Conservation (phyloP, 2,113 vertebrate species). For the Varanus komodoensis region DNA sequence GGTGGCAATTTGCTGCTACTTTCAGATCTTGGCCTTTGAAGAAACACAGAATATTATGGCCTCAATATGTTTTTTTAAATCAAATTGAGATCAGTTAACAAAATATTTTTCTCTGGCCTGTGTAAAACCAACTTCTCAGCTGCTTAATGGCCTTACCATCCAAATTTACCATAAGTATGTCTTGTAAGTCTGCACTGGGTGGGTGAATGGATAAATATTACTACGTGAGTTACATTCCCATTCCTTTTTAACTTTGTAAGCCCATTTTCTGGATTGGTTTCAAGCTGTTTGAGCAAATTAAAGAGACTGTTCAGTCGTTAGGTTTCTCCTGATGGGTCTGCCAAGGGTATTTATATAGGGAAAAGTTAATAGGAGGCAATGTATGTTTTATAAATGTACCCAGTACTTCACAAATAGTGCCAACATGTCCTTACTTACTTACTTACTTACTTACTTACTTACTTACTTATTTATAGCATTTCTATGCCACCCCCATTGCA, state of each 20-base stretch:
- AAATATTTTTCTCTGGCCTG: too few species aligned
- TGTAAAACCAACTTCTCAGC: background rate
- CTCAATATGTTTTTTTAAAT: background rate
- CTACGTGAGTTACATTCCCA: background rate
- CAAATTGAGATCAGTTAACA: too few species aligned
- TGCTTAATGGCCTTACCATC: background rate
- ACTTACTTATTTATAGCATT: too few species aligned
- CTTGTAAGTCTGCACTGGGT: background rate
- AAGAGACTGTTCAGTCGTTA: background rate
- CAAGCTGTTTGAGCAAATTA: background rate
- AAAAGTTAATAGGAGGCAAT: too few species aligned
- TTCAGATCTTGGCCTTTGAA: background rate
- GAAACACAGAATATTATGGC: background rate
- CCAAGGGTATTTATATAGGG: background rate
- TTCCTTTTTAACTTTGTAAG: background rate
- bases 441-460: too few species aligned
- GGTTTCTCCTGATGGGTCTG: background rate
- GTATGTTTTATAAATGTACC: too few species aligned
- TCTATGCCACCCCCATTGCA: too few species aligned
- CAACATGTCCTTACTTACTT: background rate
- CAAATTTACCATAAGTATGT: background rate
- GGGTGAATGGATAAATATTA: background rate
- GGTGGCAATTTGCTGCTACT: background rate
- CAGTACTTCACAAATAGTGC: background rate
- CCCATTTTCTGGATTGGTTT: background rate